A percentile compares a stretch with the other conserved stretches of the same genome.
Conservation (phyloP, 2,888 invertebrate species). For the Sclerodermus sp. region DNA sequence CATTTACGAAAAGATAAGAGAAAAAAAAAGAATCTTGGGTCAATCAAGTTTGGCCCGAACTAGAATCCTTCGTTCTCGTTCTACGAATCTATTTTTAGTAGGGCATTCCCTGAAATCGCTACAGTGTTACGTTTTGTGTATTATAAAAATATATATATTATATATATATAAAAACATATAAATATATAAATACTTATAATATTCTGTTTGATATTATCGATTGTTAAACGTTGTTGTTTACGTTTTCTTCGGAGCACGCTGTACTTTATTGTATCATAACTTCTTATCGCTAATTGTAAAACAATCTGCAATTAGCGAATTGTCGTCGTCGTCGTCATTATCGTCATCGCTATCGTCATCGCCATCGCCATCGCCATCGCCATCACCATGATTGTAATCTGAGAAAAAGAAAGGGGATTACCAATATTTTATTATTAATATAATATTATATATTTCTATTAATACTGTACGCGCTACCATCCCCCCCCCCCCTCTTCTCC, state of each 20-base stretch:
- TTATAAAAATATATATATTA: slow-evolving; percentile 48
- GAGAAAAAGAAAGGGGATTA: too few relatives aligned
- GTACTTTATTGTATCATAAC: slow-evolving; percentile 55
- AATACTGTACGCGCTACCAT: not conserved
- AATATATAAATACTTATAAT: slow-evolving; percentile 34
- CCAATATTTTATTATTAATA: slow-evolving; percentile 13
- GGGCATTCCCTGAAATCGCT: slow-evolving; percentile 34
- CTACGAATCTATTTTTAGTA: slow-evolving; percentile 30
- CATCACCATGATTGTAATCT: slow-evolving; percentile 10
- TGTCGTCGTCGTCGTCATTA: too few relatives aligned
- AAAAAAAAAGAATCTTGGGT: not conserved
- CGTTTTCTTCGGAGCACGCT: slow-evolving; percentile 53
- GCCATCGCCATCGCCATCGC: slow-evolving; percentile 10
- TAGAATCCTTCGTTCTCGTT: not conserved
- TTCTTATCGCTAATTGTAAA: too few relatives aligned
- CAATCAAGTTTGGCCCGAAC: too few relatives aligned
- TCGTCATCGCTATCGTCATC: slow-evolving; percentile 16
- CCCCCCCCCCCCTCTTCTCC: too few relatives aligned
- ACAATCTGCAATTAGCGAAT: too few relatives aligned
- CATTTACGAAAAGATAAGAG: slow-evolving; percentile 22
- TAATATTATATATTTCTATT: slow-evolving; percentile 22
- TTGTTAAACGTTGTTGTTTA: slow-evolving; percentile 57
- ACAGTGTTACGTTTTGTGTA: slow-evolving; percentile 53
- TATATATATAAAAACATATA: slow-evolving; percentile 27
- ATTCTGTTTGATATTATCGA: slow-evolving; percentile 57